Evolutionary conservation across 2,888 invertebrate species (phyloP), one percentile per base, ranked within the genome.

Genomic region (Malthinus flaveolus): DNA sequence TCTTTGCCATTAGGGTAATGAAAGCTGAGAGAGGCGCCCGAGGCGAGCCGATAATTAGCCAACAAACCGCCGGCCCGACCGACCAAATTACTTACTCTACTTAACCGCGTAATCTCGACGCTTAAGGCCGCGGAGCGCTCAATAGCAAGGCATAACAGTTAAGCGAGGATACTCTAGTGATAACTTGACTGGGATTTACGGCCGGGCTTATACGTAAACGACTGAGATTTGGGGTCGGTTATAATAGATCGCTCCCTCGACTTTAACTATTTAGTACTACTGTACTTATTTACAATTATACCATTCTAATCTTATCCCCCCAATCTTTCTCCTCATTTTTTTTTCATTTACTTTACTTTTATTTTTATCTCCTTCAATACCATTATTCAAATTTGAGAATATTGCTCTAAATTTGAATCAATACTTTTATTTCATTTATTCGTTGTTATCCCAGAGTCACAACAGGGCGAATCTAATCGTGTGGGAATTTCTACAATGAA

Each of bases 11-110:
- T 73, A 73, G 69, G 68, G 71, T 75, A 75, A 75, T 75, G 75
- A 73, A 74, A 74, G 70, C 71, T 64, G 70, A 69, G 71, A 69
- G 71, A 73, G 71, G 70, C 68, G 66, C 72, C 69, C 61, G 66
- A 69, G 70, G 71, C 72, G 68, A 72, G 66, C 75, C 75, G 76
- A 75, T 76, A 76, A 76, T 76, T 76, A 76, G 74, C 73, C 75
- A 74, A 75, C 76, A 74, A 75, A 75, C 76, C 75, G 71, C 72
- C 69, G 66, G 62, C 68, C 69, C 72, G 67, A 65, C 71, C 75
- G 71, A 71, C 73, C 69, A 73, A 76, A 75, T 76, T 75, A 76
- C 75, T 76, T 76, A 75, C 71, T 74, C 73, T 73, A 72, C 73
- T 74, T 73, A 74, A 72, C 73, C 73, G 73, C 73, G 71, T 75